Evolutionary conservation across 2,113 vertebrate genomes (phyloP).

Genomic region (Shinisaurus crocodilurus): DNA sequence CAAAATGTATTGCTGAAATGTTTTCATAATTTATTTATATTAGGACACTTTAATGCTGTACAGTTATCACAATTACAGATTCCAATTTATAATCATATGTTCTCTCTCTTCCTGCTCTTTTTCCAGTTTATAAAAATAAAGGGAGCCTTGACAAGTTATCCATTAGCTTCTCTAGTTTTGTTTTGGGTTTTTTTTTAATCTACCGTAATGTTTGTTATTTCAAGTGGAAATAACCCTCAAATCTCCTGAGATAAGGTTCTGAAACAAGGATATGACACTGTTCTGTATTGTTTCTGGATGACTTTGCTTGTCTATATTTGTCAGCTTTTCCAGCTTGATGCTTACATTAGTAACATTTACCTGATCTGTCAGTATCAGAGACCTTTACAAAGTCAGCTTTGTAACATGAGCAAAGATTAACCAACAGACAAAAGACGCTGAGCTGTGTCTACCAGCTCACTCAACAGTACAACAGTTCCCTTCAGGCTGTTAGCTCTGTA

Average conservation of each 20-base stretch:
- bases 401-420: conserved; percentile 48
- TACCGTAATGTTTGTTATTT: neutral
- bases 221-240: conserved; percentile 1
- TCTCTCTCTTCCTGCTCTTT: neutral
- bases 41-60: neutral
- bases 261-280: neutral
- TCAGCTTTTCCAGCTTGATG: conserved; percentile 42
- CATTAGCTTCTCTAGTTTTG: conserved; percentile 6
- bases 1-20: neutral
- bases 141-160: neutral
- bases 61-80: neutral
- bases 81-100: neutral
- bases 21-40: neutral
- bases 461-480: neutral
- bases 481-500: conserved; percentile 4
- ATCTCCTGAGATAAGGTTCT: conserved; percentile 14
- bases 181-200: neutral
- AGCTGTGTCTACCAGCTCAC: conserved; percentile 28
- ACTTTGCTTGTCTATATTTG: conserved; percentile 47
- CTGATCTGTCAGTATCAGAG: conserved; percentile 17
- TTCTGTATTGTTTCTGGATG: conserved; percentile 11
- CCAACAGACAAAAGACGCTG: conserved; percentile 31
- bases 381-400: conserved; percentile 28
- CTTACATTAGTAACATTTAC: conserved; percentile 27
- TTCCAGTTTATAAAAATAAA: neutral